Evolutionary conservation across 2,888 invertebrate genomes (phyloP).

Genomic region (Eustalomyia histrio): DNA sequence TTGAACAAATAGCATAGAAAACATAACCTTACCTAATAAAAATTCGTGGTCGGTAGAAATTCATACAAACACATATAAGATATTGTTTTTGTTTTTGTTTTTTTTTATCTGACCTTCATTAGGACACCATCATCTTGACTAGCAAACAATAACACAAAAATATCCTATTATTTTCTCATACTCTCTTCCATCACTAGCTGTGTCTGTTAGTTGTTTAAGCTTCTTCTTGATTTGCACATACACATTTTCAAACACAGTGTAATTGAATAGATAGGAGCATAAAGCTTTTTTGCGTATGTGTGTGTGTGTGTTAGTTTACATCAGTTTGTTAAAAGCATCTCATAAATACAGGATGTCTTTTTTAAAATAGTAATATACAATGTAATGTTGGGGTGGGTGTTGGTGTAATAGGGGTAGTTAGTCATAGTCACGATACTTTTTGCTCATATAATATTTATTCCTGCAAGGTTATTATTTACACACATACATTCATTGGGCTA

Average conservation of each 20-base stretch:
- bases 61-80: slow-evolving; percentile 19
- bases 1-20: slow-evolving; percentile 23
- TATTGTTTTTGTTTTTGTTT: slow-evolving; percentile 36
- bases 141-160: slow-evolving; percentile 23
- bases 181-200: slow-evolving; percentile 18
- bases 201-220: slow-evolving; percentile 11
- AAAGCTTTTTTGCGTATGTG: slow-evolving; percentile 36
- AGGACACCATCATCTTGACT: slow-evolving; percentile 60
- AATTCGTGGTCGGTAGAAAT: slow-evolving; percentile 45
- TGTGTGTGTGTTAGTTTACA: slow-evolving; percentile 9
- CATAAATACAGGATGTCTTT: slow-evolving; percentile 33
- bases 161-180: slow-evolving; percentile 20
- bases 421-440: background rate
- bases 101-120: slow-evolving; percentile 62
- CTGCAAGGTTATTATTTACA: slow-evolving; percentile 54
- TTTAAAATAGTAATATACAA: slow-evolving; percentile 4
- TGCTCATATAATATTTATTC: background rate
- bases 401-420: background rate
- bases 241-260: background rate
- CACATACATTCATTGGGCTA: background rate
- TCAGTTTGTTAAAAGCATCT: slow-evolving; percentile 32
- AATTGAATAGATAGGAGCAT: background rate
- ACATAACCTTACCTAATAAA: slow-evolving; percentile 59
- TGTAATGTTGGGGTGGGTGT: background rate
- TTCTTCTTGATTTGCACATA: slow-evolving; percentile 7